These are phyloP conservation scores for Xenopus laevis DNA, from an alignment of 2,113 vertebrate species.

Conservation along the genomic window DNA sequence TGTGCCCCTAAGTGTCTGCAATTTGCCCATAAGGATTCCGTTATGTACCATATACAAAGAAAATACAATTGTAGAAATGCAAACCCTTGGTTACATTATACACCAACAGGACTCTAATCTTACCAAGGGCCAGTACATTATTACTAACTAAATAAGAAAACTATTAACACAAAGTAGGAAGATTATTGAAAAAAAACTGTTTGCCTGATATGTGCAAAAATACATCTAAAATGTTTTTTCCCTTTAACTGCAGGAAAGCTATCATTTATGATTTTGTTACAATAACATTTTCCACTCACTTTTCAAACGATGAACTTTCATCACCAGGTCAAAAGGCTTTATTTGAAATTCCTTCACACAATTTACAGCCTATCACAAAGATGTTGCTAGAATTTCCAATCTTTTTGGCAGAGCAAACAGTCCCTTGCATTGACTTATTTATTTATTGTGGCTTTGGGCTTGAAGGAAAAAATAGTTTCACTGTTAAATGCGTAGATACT, in stretches of 20 bases:
- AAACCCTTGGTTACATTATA: no score
- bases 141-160: background rate
- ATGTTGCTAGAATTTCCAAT: slow-evolving; percentile 24
- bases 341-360: slow-evolving; percentile 25
- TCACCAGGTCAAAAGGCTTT: slow-evolving; percentile 22
- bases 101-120: no score
- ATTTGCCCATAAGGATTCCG: no score
- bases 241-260: background rate
- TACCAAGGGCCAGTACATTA: background rate
- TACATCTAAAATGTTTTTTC: background rate
- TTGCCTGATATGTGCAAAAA: background rate
- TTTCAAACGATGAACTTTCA: slow-evolving; percentile 22
- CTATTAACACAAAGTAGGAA: background rate
- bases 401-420: slow-evolving; percentile 7
- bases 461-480: background rate
- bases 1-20: no score
- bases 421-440: background rate
- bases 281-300: background rate
- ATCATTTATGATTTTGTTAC: slow-evolving; percentile 11
- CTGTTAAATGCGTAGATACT: background rate
- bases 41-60: no score
- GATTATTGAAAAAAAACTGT: background rate
- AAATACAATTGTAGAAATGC: no score
- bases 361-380: slow-evolving; percentile 27
- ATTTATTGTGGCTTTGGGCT: background rate